Percentiles rank a stretch among this genome's conserved stretches.
Evolutionary conservation across 2,113 vertebrate genomes (phyloP).

Genomic region (Carettochelys insculpta): DNA sequence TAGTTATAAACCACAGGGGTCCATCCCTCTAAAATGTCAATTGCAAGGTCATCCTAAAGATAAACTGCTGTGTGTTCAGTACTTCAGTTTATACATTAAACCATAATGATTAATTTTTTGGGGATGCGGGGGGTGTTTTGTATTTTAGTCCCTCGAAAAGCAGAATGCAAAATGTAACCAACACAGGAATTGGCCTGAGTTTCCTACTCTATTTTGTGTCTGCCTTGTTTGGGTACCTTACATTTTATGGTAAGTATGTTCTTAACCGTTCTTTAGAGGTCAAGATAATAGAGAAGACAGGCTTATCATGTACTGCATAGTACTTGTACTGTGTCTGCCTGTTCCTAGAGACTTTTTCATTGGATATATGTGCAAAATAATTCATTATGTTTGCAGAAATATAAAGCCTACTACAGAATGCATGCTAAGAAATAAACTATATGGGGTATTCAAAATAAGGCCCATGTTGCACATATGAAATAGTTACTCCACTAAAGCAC

Average conservation of each 20-base stretch:
- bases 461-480: neutral
- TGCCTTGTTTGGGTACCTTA: constrained; percentile 95
- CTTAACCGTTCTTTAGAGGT: neutral
- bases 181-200: constrained; percentile 87
- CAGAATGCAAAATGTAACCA: constrained; percentile 91
- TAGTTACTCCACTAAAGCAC: neutral
- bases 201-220: constrained; percentile 89
- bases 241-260: constrained; percentile 90
- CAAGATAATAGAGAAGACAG: neutral
- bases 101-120: neutral
- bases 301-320: neutral
- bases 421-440: neutral
- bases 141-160: constrained; percentile 86
- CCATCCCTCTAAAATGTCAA: neutral
- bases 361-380: neutral
- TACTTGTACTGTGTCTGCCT: neutral
- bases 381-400: neutral
- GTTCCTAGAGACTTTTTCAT: neutral
- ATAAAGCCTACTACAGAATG: neutral
- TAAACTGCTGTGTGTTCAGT: neutral
- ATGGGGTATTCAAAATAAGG: neutral
- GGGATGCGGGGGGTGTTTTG: neutral
- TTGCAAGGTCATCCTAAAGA: neutral
- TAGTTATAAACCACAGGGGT: neutral
- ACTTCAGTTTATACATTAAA: neutral